phyloP scores from a whole-genome alignment of 2,113 vertebrate species.

The Sclerurus mexicanus region DNA sequence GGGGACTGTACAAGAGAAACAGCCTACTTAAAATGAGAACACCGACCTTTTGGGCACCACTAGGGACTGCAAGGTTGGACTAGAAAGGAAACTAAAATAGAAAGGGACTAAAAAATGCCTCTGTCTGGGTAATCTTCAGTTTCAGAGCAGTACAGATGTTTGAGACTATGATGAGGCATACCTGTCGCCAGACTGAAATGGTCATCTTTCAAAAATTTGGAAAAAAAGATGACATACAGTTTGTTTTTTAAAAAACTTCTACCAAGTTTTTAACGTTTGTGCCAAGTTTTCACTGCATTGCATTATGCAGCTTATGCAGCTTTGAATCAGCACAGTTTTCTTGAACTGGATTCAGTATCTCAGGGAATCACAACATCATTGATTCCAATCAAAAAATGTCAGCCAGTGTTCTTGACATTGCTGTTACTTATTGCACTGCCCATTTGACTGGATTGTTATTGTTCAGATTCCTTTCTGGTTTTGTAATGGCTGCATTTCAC shows the following conservation, averaged over 20 bases:
- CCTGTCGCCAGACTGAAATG: not conserved
- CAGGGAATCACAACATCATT: constrained; percentile 9
- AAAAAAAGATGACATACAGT: not conserved
- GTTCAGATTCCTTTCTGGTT: constrained; percentile 65
- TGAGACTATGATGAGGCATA: not conserved
- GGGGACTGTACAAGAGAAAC: not conserved
- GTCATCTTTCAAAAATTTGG: not conserved
- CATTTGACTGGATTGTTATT: constrained; percentile 42
- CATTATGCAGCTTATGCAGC: not conserved
- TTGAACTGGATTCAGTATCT: not conserved
- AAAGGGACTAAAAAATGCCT: not conserved
- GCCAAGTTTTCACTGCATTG: not conserved
- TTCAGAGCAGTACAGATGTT: not conserved
- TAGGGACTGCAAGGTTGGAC: not conserved
- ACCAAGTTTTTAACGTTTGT: not conserved
- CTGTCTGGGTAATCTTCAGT: not conserved
- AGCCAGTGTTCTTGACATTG: constrained; percentile 22
- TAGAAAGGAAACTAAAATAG: not conserved
- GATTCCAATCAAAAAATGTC: constrained; percentile 63
- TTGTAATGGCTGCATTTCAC: constrained; percentile 60
- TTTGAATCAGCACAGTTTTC: not conserved
- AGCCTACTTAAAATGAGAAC: not conserved
- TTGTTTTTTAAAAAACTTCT: not conserved
- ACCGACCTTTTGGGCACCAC: not conserved
- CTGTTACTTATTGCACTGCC: not conserved